These are phyloP conservation scores for Fukomys damarensis DNA, from an alignment of 2,113 vertebrate species.

Conservation along the genomic window DNA sequence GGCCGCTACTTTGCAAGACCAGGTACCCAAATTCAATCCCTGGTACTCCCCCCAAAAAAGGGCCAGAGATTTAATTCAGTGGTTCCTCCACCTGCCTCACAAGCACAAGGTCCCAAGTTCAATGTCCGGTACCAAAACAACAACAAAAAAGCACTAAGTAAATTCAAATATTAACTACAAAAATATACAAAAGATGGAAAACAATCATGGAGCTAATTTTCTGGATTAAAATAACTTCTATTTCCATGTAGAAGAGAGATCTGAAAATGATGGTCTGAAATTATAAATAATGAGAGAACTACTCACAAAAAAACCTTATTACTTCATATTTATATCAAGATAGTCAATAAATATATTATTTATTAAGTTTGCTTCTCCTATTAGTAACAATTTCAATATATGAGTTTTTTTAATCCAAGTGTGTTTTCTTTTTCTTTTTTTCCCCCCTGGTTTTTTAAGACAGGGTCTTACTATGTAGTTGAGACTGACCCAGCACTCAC, in stretches of 20 bases:
- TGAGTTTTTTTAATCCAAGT: neutral
- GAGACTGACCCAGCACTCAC: no score
- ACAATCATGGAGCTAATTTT: neutral
- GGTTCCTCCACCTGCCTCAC: no score
- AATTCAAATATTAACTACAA: constrained; percentile 35
- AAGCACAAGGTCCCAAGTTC: no score
- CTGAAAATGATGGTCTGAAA: constrained; percentile 25
- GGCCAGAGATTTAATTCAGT: no score
- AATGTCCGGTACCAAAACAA: no score
- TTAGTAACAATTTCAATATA: constrained; percentile 51
- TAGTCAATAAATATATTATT: constrained; percentile 16
- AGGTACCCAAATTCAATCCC: no score
- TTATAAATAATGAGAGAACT: constrained; percentile 7
- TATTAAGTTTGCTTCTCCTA: neutral
- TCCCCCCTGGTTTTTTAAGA: no score
- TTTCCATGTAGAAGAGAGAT: neutral
- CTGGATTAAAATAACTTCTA: constrained; percentile 13
- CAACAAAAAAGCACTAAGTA: neutral
- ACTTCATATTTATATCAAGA: neutral
- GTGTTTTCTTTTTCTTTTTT: no score
- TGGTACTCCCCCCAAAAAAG: no score
- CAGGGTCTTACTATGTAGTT: no score
- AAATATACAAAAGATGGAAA: constrained; percentile 23
- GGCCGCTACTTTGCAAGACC: no score
- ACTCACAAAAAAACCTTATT: neutral